phyloP scores from a whole-genome alignment of 2,113 vertebrate genomes.

The Synodontis membranacea region DNA sequence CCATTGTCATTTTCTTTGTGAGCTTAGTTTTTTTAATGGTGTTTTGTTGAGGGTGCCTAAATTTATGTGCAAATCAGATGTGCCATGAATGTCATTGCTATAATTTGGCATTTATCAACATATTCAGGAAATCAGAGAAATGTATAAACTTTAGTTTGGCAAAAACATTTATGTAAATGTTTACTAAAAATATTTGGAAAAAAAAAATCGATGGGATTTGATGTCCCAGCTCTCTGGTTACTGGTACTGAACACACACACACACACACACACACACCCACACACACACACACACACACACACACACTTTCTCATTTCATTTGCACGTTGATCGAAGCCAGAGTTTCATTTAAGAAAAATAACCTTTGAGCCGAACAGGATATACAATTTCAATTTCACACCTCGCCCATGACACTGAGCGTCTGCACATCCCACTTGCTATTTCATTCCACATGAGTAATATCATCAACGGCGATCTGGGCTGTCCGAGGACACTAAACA shows the following conservation, averaged over 20 bases:
- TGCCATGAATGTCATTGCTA: background rate
- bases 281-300: background rate
- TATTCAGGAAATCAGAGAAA: background rate
- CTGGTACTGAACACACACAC: background rate
- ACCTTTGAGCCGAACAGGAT: background rate
- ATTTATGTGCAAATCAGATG: background rate
- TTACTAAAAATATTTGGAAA: no score
- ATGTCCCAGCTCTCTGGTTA: background rate
- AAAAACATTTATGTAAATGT: background rate
- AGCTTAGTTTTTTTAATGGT: background rate
- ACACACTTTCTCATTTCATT: background rate
- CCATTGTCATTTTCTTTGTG: background rate
- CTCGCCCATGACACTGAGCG: background rate
- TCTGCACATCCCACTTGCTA: background rate
- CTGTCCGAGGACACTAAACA: conserved; percentile 1
- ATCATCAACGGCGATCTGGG: background rate
- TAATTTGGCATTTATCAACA: background rate
- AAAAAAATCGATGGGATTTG: no score
- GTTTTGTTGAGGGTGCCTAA: background rate
- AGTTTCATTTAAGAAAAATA: background rate
- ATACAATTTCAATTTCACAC: background rate
- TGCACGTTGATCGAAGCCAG: background rate
- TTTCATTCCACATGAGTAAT: background rate
- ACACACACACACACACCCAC: background rate
- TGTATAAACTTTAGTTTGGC: background rate